Base-by-base conservation (phyloP, 2,113 vertebrate species). In the Xenopus borealis region DNA sequence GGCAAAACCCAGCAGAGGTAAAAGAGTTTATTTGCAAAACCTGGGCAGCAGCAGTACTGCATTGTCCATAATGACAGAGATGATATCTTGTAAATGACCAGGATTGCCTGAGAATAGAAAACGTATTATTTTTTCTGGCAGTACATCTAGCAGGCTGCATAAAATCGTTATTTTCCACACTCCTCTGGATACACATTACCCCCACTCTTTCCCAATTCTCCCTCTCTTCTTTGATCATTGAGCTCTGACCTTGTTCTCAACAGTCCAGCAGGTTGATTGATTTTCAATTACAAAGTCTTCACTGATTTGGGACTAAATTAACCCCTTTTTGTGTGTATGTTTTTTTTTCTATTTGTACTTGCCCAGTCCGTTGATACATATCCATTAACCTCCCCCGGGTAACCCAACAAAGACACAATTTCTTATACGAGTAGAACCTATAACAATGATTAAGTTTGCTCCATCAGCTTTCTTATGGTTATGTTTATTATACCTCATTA, bases 191-290 rank as follows among this genome's bases (percentile, higher is more conserved):
- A 75, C 72, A 75, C 72, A 75, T 75, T 46, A 27, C 65, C 72
- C 66, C 69, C 59, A 67, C 72, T 78, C 69, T 78, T 73, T 71
- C 70, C 77, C 70, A 72, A 66, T 62, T 27, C 45, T 62, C 53
- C 62, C 65, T 67, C 57, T 64, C 53, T 62, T 62, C 81, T 82
- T 82, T 82, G 78, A 85, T 83, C 81, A 80, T 67, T 70, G 76
- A 79, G 75, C 76, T 66, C 81, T 82, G 74, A 79, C 69, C 78
- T 61, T 66, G 78, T 72, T 80, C 72, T 81, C 75, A 78, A 80
- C 61, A 78, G 71, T 70, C 67, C 78, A 79, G 80, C 80, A 82
- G 79, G 80, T 82, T 80, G 74, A 79, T 80, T 81, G 78, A 73
- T 79, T 80, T 79, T 78, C 80, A 80, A 79, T 80, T 78, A 80